Evolutionary conservation across 2,888 invertebrate genomes (phyloP).

Genomic region (Itoplectis maculator): DNA sequence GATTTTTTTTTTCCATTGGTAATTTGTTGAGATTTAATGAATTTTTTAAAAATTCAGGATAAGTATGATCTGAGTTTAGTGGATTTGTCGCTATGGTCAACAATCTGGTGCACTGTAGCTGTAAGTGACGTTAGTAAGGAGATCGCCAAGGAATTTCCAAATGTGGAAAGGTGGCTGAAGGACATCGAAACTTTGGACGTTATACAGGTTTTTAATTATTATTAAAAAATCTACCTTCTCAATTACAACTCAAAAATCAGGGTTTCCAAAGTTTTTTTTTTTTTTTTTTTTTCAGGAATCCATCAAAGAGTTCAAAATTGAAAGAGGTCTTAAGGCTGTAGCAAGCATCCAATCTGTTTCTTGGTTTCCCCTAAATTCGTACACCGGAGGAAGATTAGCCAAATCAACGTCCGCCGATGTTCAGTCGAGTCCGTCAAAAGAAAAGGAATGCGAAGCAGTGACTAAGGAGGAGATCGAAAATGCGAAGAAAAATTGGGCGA

Average conservation of each 20-base stretch:
- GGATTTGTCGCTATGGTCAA: slow-evolving; percentile 91
- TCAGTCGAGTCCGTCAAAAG: slow-evolving; percentile 73
- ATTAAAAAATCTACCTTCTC: neutral
- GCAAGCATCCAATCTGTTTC: slow-evolving; percentile 77
- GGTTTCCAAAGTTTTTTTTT: too few species aligned
- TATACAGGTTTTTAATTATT: slow-evolving; percentile 86
- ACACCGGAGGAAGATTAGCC: slow-evolving; percentile 67
- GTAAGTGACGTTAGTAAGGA: slow-evolving; percentile 87
- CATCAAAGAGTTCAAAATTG: slow-evolving; percentile 75
- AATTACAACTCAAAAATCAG: too few species aligned
- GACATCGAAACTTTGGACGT: slow-evolving; percentile 86
- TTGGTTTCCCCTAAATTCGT: slow-evolving; percentile 80
- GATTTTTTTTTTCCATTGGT: slow-evolving; percentile 4
- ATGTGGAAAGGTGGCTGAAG: slow-evolving; percentile 88
- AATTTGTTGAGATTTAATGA: slow-evolving; percentile 4
- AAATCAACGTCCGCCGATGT: slow-evolving; percentile 65
- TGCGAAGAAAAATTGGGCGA: slow-evolving; percentile 77
- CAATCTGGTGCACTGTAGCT: slow-evolving; percentile 88
- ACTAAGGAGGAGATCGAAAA: slow-evolving; percentile 78
- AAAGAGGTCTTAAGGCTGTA: slow-evolving; percentile 78
- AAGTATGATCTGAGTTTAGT: slow-evolving; percentile 86
- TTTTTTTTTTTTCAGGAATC: slow-evolving; percentile 77
- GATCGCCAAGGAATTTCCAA: slow-evolving; percentile 86
- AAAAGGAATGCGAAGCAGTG: slow-evolving; percentile 77
- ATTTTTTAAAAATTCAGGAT: slow-evolving; percentile 84